Base-by-base conservation (phyloP, 2,797 vertebrate species). In the Pterois miles region DNA sequence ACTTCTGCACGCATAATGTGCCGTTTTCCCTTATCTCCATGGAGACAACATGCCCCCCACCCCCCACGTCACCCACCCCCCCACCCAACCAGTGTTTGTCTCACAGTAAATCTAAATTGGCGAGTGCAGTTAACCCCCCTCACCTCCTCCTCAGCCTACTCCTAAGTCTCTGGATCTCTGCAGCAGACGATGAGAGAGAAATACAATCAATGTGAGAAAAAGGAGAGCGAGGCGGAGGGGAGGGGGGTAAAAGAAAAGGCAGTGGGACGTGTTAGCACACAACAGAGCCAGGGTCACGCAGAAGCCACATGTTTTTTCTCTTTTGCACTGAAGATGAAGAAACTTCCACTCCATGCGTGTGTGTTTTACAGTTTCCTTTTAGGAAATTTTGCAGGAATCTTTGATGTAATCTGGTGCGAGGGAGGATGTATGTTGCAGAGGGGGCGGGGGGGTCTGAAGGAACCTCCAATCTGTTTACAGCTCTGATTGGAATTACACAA, bases 401-500 rank as follows among this genome's bases (percentile, higher is more conserved):
- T 95, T 95, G 83, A 93, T 93, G 88, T 81, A 53, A 81, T 90
- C 82, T 89, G 91, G 92, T 84, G 81, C 4, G 22, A 38, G 11
- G 36, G 54, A 50, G 58, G 34, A 2, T 71, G 77, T 71, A 38
- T 66, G 76, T 71, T 59, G 58, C 58, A n/a, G 46, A 48, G 23
- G 62, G 12, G 16, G 53, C 27, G 63, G 18, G 27, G 40, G 74
- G 57, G 74, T 89, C 85, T 87, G 90, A 91, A 93, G 91, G 93
- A 96, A 85, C 81, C 93, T 92, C 91, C 92, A 88, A 94, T 96
- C 93, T 93, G 91, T 94, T 95, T 92, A 88, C 80, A 79, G 87
- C 89, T 88, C 84, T 92, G 94, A 95, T 95, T 93, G 92, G 92
- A 96, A 93, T 91, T 76, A 87, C 90, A 89, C 79, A 90, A 93